Base-by-base conservation (phyloP, 2,113 vertebrate genomes). In the Phrynosoma platyrhinos region DNA sequence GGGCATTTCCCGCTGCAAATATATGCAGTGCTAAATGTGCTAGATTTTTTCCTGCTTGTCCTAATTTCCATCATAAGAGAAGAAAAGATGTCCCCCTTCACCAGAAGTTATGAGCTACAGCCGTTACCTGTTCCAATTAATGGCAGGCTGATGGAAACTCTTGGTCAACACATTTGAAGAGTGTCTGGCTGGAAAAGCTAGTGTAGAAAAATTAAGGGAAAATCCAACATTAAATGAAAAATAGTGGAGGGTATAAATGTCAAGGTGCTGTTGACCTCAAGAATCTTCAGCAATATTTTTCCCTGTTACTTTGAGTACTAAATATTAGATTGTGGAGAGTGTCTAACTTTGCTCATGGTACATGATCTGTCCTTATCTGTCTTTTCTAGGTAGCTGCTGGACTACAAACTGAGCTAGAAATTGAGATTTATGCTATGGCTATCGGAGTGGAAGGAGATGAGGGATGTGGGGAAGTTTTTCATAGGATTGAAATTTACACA, bases 371-470 rank as follows among this genome's bases (percentile, higher is more conserved):
- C 52, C 40, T 62, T 16, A 47, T 87, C n/a, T 88, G 3, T 95
- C 13, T 94, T 88, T 90, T 82, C 7, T 52, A 99, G 98, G 98
- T 99, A 91, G 97, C 98, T 8, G 97, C 98, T 79, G 98, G 98
- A 32, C 90, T 98, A 95, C 97, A 98, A 1, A 93, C 93, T 5
- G 94, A 98, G 10, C 95, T 99, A 90, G 94, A 97, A 79, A 93
- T 99, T 62, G 96, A 98, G 93, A 91, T 99, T 74, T 97, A 97
- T 75, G 97, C 98, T 88, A 96, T 95, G 95, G 91, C 94, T 14
- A 9, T 82, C 5, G 94, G 93, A 64, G 90, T 91, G 79, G 93
- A 95, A 42, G 94, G 94, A 6, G 47, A 32, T 8, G 91, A 93
- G 75, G 95, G 94, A 12, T 83, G 90, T 30, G 92, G 91, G 55